Evolutionary conservation across 2,888 invertebrate species (phyloP), one percentile per base, ranked within the genome.

Genomic region (Lamellibrachia satsuma): DNA sequence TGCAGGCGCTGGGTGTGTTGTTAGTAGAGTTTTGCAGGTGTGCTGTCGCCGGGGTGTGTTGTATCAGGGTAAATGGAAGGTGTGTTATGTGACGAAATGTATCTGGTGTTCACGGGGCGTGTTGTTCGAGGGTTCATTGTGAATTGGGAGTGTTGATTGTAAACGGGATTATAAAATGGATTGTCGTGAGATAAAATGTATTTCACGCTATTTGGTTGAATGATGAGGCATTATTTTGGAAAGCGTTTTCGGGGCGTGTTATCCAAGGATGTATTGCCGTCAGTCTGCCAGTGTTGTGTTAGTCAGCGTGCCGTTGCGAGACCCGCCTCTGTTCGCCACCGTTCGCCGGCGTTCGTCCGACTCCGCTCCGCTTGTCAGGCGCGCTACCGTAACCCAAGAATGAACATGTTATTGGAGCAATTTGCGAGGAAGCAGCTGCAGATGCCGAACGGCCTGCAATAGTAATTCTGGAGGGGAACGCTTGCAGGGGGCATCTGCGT

Each of bases 301-400:
- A 55, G 55, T 9, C 55, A 9, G 55, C 55, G 55, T 55, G 55
- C 55, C 55, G 55, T 55, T 9, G 55, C 55, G 55, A 9, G 22
- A 75, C 3, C 75, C 75, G 75, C n/a, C 75, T 75, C 75, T n/a
- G 15, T 75, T n/a, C 75, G 15, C 11, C 11, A n/a, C 75, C 22
- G 75, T 15, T n/a, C 75, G 75, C 75, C 22, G 22, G 11, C 6
- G 11, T 57, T 15, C 57, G 11, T 57, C 15, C 57, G 11, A 8
- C 57, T 57, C 57, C 57, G 15, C 57, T 22, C 75, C 6, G 22
- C 75, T 75, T n/a, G 75, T 6, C 75, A 22, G 75, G 75, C 75
- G 75, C 75, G 75, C 75, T 75, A 75, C 75, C 75, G 75, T 75
- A 75, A 75, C 75, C 75, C 75, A 75, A 75, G 75, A 75, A 75